Percentiles rank a stretch among this genome's conserved stretches.
Evolutionary conservation across 92 coral and sea anemone genomes (phyloP).

Genomic region (Hydrozoanthus gracilis): DNA sequence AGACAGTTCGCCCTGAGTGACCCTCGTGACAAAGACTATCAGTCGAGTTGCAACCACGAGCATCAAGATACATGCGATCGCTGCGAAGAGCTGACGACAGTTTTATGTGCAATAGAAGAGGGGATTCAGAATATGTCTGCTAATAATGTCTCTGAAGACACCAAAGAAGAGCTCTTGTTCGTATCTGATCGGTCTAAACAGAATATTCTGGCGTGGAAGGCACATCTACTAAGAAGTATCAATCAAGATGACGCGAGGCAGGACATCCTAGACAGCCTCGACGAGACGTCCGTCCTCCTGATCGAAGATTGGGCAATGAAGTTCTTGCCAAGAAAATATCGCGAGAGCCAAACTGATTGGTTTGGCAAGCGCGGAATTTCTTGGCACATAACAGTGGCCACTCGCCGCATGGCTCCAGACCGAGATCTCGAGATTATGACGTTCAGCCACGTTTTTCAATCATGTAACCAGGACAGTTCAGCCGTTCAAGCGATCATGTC

Average conservation of each 20-base stretch:
- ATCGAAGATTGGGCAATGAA: conserved; percentile 59
- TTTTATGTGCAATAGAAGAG: conserved; percentile 52
- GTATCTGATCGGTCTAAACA: conserved; percentile 29
- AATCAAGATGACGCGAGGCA: conserved; percentile 64
- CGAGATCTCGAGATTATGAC: conserved; percentile 63
- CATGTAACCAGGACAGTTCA: conserved; percentile 67
- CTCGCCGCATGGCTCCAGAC: conserved; percentile 4
- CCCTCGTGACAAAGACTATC: conserved; percentile 52
- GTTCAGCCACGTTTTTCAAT: conserved; percentile 62
- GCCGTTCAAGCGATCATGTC: conserved; percentile 36
- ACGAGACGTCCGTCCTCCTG: conserved; percentile 40
- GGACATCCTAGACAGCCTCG: conserved; percentile 37
- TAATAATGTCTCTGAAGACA: conserved; percentile 47
- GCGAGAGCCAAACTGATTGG: conserved; percentile 69
- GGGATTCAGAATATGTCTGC: conserved; percentile 38
- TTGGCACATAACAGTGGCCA: conserved; percentile 69
- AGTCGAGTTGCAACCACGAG: conserved; percentile 52
- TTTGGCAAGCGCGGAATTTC: conserved; percentile 58
- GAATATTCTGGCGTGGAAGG: conserved; percentile 58
- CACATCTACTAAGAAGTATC: conserved; percentile 55
- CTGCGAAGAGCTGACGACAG: conserved; percentile 40
- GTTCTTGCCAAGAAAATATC: conserved; percentile 62
- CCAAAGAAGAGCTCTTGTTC: conserved; percentile 55
- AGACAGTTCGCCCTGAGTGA: conserved; percentile 57
- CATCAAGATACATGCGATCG: conserved; percentile 58